phyloP scores from a whole-genome alignment of 2,797 vertebrate species.

The Silurus lanzhouensis region DNA sequence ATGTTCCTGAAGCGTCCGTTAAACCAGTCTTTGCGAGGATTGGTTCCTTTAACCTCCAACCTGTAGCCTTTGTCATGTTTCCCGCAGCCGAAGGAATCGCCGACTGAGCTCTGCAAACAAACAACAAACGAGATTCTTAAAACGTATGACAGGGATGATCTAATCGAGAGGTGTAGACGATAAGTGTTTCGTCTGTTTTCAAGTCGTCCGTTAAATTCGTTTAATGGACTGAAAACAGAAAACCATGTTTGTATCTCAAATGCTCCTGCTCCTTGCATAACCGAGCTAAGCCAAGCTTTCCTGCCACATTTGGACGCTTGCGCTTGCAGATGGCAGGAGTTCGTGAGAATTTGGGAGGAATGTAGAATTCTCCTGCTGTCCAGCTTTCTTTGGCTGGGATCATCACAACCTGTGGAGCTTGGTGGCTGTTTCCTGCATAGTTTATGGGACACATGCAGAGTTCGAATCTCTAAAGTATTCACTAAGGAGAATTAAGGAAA shows the following conservation, averaged over 20 bases:
- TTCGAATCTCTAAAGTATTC: slow-evolving; percentile 19
- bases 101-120: slow-evolving; percentile 80
- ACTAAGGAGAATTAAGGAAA: background rate
- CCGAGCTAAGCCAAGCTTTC: slow-evolving; percentile 56
- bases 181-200: slow-evolving; percentile 29
- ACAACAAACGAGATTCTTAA: slow-evolving; percentile 2
- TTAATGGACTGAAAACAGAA: slow-evolving; percentile 54
- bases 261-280: slow-evolving; percentile 72
- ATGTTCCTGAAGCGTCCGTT: slow-evolving; percentile 84
- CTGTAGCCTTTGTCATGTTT: slow-evolving; percentile 86
- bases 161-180: slow-evolving; percentile 24
- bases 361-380: slow-evolving; percentile 28
- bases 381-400: slow-evolving; percentile 56
- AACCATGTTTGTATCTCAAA: slow-evolving; percentile 59
- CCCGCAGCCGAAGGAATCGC: slow-evolving; percentile 83
- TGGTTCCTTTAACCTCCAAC: slow-evolving; percentile 86
- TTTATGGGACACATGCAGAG: slow-evolving; percentile 18
- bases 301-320: slow-evolving; percentile 54
- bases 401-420: slow-evolving; percentile 52
- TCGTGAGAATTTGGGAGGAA: slow-evolving; percentile 68
- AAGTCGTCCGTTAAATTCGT: slow-evolving; percentile 45
- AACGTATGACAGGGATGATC: background rate
- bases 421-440: slow-evolving; percentile 31
- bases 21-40: slow-evolving; percentile 91
- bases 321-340: slow-evolving; percentile 59